Base-by-base conservation (phyloP, 2,888 invertebrate species). In the Lagria hirta region DNA sequence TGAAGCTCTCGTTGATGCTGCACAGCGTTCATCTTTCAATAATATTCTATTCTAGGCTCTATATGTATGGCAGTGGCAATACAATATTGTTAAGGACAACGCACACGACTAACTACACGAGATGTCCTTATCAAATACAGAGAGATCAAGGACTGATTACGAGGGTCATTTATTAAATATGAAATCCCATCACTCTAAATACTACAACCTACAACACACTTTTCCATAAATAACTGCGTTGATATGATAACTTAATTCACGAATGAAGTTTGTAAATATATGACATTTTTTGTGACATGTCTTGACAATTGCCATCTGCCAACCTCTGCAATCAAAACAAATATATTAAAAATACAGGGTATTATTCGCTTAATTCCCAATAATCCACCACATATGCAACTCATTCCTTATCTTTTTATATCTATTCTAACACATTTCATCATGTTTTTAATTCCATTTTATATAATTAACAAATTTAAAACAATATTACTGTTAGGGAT, bases 111-210 rank as follows among this genome's bases (percentile, higher is more conserved):
- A 42, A 54, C 49, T 48, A 54, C 55, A 48, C 48, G 51, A 55
- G 51, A 54, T 41, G 49, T 33, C 48, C 60, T 65, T 68, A 68
- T 68, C 68, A 57, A 51, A 51, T 50, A 52, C 55, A 55, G 58
- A 65, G 69, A 70, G 71, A 70, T 72, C 72, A 72, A 71, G 72
- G 71, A 66, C 68, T 70, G 71, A 71, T 71, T 68, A 68, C 58
- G 61, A 62, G 69, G 71, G 70, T 71, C 71, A 68, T 58, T 62
- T 54, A 51, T 60, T 61, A 58, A 60, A 56, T 57, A 51, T 55
- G 54, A 54, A 58, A 52, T n/a, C n/a, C n/a, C 55, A 54, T 57
- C 54, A 58, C 48, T 51, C 50, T 47, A 48, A 52, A 47, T 42
- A 28, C 36, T 29, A 29, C 34, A n/a, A n/a, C n/a, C n/a, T n/a